Evolutionary conservation across 2,888 invertebrate species (phyloP).

Genomic region (Tryphoninae sp.): DNA sequence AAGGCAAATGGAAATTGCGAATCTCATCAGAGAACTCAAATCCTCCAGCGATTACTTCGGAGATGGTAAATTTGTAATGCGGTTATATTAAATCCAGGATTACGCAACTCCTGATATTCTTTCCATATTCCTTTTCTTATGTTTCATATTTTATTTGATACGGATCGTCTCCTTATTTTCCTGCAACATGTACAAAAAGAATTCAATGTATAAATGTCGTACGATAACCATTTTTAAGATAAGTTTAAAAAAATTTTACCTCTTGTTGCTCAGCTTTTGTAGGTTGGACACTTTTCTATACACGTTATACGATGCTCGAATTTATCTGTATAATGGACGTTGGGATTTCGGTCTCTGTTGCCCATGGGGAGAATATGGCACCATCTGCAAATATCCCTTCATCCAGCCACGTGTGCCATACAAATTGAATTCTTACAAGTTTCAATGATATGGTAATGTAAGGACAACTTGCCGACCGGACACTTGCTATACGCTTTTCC

Average conservation of each 20-base stretch:
- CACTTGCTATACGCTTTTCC: slow-evolving; percentile 64
- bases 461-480: slow-evolving; percentile 72
- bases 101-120: slow-evolving; percentile 53
- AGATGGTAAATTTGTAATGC: slow-evolving; percentile 50
- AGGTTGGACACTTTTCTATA: neutral
- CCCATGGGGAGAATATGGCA: slow-evolving; percentile 67
- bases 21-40: slow-evolving; percentile 66
- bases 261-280: neutral
- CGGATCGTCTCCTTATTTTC: no score
- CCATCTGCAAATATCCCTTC: slow-evolving; percentile 73
- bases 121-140: slow-evolving; percentile 13
- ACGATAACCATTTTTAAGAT: slow-evolving; percentile 46
- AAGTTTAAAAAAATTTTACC: neutral
- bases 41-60: slow-evolving; percentile 62
- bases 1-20: slow-evolving; percentile 44
- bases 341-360: slow-evolving; percentile 31
- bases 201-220: slow-evolving; percentile 5
- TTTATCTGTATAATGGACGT: slow-evolving; percentile 71
- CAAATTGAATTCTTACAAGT: slow-evolving; percentile 73
- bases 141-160: no score
- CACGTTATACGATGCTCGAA: slow-evolving; percentile 63
- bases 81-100: slow-evolving; percentile 57
- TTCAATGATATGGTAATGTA: slow-evolving; percentile 72
- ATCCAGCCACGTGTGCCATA: slow-evolving; percentile 72
- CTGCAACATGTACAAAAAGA: no score